Percentiles rank a stretch among this genome's conserved stretches.
These are phyloP conservation scores for Cotesia congregata DNA, from an alignment of 2,888 invertebrate species.

Conservation along the genomic window DNA sequence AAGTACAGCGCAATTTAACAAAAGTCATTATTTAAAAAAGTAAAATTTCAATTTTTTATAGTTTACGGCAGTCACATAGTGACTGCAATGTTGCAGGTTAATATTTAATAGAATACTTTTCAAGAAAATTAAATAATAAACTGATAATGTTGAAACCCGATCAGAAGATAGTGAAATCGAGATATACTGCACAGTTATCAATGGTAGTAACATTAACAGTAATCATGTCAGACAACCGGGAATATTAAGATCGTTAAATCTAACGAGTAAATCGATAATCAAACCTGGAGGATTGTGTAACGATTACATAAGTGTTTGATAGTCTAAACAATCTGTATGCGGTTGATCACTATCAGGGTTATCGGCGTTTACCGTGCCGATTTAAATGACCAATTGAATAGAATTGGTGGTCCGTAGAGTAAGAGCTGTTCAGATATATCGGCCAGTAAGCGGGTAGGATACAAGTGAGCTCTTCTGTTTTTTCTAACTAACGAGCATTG, in stretches of 20 bases:
- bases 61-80: too few species aligned
- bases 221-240: not conserved
- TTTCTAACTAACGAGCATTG: not conserved
- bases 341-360: constrained; percentile 16
- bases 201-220: too few species aligned
- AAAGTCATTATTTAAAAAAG: too few species aligned
- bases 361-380: constrained; percentile 40
- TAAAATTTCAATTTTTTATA: too few species aligned
- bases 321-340: constrained; percentile 23
- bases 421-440: constrained; percentile 49
- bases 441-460: constrained; percentile 38
- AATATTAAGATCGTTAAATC: not conserved
- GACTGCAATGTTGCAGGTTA: too few species aligned
- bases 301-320: constrained; percentile 27
- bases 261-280: constrained; percentile 17
- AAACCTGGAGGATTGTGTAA: constrained; percentile 21
- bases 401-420: constrained; percentile 32
- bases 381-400: constrained; percentile 50
- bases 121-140: too few species aligned
- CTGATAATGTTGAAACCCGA: too few species aligned
- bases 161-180: too few species aligned
- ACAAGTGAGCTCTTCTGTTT: not conserved
- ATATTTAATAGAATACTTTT: too few species aligned
- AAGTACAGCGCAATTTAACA: too few species aligned
- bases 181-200: too few species aligned